Evolutionary conservation across 2,797 vertebrate genomes (phyloP).

Genomic region (Lutjanus argentimaculatus): DNA sequence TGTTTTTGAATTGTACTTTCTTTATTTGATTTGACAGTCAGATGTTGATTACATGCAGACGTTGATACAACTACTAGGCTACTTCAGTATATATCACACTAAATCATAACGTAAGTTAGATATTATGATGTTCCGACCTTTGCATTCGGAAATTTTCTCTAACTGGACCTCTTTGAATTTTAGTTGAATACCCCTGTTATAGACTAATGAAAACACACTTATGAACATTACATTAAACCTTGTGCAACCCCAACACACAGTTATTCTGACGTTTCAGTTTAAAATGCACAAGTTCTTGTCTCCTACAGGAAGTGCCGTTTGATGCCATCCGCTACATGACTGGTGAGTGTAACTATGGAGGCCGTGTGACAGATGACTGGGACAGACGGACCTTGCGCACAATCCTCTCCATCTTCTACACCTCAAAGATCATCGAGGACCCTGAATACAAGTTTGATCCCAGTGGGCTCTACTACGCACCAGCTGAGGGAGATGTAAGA

Average conservation of each 20-base stretch:
- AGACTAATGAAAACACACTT: too few species aligned
- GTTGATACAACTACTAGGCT: too few species aligned
- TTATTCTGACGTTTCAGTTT: background rate
- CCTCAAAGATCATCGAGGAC: conserved; percentile 76
- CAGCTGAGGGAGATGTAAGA: conserved; percentile 86
- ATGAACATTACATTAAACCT: too few species aligned
- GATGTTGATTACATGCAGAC: too few species aligned
- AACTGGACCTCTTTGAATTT: too few species aligned
- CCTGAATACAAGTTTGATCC: conserved; percentile 88
- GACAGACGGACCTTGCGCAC: conserved; percentile 89
- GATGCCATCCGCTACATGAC: conserved; percentile 92
- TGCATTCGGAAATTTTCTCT: too few species aligned
- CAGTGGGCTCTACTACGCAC: conserved; percentile 89
- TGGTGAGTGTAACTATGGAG: conserved; percentile 92
- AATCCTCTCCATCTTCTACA: conserved; percentile 90
- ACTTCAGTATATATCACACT: too few species aligned
- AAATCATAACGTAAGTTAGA: too few species aligned
- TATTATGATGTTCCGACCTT: too few species aligned
- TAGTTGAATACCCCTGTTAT: too few species aligned
- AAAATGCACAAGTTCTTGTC: conserved; percentile 9
- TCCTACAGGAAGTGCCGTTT: conserved; percentile 88
- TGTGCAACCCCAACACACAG: background rate
- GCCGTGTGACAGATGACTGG: conserved; percentile 93
- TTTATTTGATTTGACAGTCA: too few species aligned
- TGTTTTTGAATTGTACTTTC: too few species aligned